Base-by-base conservation (phyloP, 2,888 invertebrate genomes). In the Diarsia mendica region DNA sequence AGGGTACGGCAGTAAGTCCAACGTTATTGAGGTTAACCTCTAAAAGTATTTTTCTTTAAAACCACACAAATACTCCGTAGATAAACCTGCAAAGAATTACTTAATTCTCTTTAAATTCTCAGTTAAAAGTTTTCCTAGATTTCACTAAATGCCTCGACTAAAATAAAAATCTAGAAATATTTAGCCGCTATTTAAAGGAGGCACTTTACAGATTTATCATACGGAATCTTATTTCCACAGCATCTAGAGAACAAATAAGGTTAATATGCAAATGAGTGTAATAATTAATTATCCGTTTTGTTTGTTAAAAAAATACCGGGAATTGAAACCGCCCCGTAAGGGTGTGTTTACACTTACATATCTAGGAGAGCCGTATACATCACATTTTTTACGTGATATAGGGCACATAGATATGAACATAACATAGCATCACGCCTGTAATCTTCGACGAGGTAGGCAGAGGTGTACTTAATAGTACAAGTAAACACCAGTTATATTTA, bases 241-340 rank as follows among this genome's bases (percentile, higher is more conserved):
- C 69, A 81, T 84, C 79, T 84, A 79, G 69, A 49, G 67, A 79
- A 84, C 82, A 87, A 88, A 88, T 87, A 83, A 82, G 83, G 82
- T 72, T 83, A 83, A 84, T 78, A 78, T 89, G 91, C 86, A 91
- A 93, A 93, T 91, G 88, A 91, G 88, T 85, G 87, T 68, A 87
- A 91, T 90, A 91, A 93, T 93, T 93, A 93, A 93, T 93, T 92
- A 91, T 91, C 90, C 88, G 87, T 84, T 88, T 88, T 86, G 87
- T 88, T 88, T 86, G 87, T 87, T 72, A 60, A 68, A 87, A 87
- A 92, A 91, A 90, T 86, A 89, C 80, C 77, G 84, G 83, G 81
- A 87, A 89, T 89, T 89, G 84, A 89, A 89, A 89, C 85, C 88
- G 88, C 74, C 84, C 84, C 74, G 72, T 84, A 75, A 85, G 66